Evolutionary conservation across 2,113 vertebrate species (phyloP).

Genomic region (Zosterops borbonicus): DNA sequence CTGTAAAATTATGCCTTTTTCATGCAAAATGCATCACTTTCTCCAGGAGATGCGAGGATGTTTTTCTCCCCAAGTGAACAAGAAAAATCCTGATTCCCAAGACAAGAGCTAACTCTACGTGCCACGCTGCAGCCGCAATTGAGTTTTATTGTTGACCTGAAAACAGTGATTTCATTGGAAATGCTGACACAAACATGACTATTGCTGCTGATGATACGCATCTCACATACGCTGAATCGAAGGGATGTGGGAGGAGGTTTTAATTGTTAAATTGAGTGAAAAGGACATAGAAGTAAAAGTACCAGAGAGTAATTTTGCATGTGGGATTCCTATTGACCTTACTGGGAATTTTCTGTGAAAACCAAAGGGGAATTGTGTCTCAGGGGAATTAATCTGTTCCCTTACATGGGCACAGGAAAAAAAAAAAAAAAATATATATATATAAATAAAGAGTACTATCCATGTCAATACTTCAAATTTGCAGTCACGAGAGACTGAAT

Average conservation of each 20-base stretch:
- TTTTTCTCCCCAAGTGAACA: neutral
- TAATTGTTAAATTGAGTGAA: slow-evolving; percentile 49
- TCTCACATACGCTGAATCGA: slow-evolving; percentile 28
- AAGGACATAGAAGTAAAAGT: slow-evolving; percentile 35
- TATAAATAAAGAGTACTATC: neutral
- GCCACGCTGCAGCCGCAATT: neutral
- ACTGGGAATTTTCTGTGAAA: slow-evolving; percentile 28
- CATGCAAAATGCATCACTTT: neutral
- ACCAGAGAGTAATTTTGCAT: neutral
- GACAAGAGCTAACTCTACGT: neutral
- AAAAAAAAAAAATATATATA: neutral
- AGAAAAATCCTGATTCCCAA: slow-evolving; percentile 7
- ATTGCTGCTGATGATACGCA: slow-evolving; percentile 35
- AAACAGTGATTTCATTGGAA: slow-evolving; percentile 62
- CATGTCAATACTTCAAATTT: slow-evolving; percentile 49
- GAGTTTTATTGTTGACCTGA: slow-evolving; percentile 57
- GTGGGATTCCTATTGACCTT: slow-evolving; percentile 18
- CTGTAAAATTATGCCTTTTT: neutral
- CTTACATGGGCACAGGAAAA: neutral
- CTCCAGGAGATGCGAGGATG: neutral
- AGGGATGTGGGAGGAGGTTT: slow-evolving; percentile 12
- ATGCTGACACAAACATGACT: slow-evolving; percentile 67
- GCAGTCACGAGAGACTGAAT: slow-evolving; percentile 41
- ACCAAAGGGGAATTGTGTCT: neutral
- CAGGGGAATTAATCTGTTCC: neutral